Evolutionary conservation across 1,140 invertebrate genomes (phyloP).

Genomic region (Pygmarrhopalites habei): DNA sequence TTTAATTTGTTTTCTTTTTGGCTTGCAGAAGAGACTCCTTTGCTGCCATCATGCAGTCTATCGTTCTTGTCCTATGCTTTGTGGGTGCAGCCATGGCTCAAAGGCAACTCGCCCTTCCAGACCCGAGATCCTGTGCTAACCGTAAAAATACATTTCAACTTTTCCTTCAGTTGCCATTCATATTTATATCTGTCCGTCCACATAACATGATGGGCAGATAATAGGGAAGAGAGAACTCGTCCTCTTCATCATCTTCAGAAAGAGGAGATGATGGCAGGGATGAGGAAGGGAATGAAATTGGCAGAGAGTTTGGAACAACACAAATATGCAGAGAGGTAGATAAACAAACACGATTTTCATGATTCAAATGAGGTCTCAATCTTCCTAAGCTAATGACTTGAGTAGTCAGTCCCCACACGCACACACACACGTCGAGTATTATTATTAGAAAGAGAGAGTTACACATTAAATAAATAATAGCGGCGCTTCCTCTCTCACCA

Average conservation of each 20-base stretch:
- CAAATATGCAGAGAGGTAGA: too few species aligned
- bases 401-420: neutral
- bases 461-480: neutral
- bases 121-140: conserved; percentile 78
- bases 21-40: neutral
- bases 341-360: conserved; percentile 6
- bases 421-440: neutral
- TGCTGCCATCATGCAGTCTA: conserved; percentile 12
- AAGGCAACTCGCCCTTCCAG: conserved; percentile 72
- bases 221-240: too few species aligned
- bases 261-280: too few species aligned
- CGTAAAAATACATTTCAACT: conserved; percentile 50
- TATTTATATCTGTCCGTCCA: neutral
- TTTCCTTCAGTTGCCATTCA: neutral
- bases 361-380: conserved; percentile 1
- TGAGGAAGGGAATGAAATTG: too few species aligned
- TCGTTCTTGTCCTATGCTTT: conserved; percentile 54
- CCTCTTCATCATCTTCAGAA: too few species aligned
- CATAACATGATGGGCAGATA: too few species aligned
- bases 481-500: neutral
- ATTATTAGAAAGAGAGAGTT: conserved; percentile 19
- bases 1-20: neutral
- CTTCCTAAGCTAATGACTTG: too few species aligned
- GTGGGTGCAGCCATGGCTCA: conserved; percentile 64
- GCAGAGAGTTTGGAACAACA: too few species aligned